These are phyloP conservation scores for Sigmodon hispidus DNA, from an alignment of 2,113 vertebrate genomes.

Conservation along the genomic window DNA sequence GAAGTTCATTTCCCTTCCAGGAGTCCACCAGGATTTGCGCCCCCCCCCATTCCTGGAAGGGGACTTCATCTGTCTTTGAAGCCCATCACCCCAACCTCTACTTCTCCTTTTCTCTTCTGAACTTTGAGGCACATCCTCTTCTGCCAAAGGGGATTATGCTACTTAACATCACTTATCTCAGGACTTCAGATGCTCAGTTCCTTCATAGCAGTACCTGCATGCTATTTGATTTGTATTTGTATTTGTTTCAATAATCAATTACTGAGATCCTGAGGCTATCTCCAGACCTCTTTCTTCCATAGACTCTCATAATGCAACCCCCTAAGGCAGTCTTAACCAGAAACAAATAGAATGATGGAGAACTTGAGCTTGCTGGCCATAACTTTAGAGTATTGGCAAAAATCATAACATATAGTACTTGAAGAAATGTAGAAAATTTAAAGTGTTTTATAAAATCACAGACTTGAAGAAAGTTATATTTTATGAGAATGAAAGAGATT, in stretches of 20 bases:
- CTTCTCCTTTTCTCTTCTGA: background rate
- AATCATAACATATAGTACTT: background rate
- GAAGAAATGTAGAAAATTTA: background rate
- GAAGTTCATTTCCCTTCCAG: background rate
- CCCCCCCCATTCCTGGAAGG: rapidly evolving
- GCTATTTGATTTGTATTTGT: too few relatives aligned
- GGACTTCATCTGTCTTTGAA: background rate
- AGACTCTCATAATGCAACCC: background rate
- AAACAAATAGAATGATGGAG: background rate
- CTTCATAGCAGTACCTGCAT: background rate
- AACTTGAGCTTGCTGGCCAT: background rate
- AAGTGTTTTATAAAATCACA: conserved; percentile 21
- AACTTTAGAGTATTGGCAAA: background rate
- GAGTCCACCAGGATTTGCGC: background rate
- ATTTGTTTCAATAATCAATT: background rate
- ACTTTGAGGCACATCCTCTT: background rate
- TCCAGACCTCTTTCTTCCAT: background rate
- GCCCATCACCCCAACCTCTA: background rate
- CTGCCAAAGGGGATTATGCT: background rate
- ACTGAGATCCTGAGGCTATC: background rate
- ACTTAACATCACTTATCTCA: background rate
- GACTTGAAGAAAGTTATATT: background rate
- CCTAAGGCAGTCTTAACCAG: background rate
- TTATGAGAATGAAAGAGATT: background rate
- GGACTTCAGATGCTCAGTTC: background rate